Evolutionary conservation across 2,113 vertebrate species (phyloP), one percentile per base, ranked within the genome.

Genomic region (Bostrychus sinensis): DNA sequence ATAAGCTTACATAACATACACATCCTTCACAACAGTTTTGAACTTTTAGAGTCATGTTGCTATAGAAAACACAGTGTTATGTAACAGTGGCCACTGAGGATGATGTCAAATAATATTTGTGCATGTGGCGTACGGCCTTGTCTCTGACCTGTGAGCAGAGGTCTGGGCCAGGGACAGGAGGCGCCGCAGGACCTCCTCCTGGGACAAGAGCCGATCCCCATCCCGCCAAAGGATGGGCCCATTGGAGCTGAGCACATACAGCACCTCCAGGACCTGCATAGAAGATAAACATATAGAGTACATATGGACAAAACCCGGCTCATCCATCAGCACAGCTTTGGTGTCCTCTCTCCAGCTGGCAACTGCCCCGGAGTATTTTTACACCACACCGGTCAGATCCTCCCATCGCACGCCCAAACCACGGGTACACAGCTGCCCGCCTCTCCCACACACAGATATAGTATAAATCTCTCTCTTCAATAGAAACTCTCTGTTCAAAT

Each of bases 251-350:
- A 94, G 78, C 62, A 68, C 76, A 54, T 89, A 86, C 63, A 97
- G 86, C 81, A 93, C 86, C 64, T 91, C 92, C 72, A 98, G 88
- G 50, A 95, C 90, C 96, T 98, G 86, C 10, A 38, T 39, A 51
- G 48, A 13, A 64, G 26, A 46, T 26, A 19, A 51, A 51, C 48
- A 51, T 51, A 51, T 5, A 8, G 12, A 50, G 46, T 8, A 50
- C 48, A 51, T 51, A 14, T 51, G 48, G 28, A 51, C 48, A 10
- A 32, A 7, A 32, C 2, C 30, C 30, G 32, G 43, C 2, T 48
- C 34, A 17, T 81, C 73, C 45, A 63, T 85, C 81, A 85, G 25
- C 74, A 75, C 72, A 85, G 81, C 80, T 83, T 75, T 78, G 70
- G 65, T 82, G 78, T 87, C 81, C 79, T 83, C 66, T 83, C 58